Percentiles rank a stretch among this genome's conserved stretches.
phyloP scores from a whole-genome alignment of 2,888 invertebrate species.

The Icerya purchasi region DNA sequence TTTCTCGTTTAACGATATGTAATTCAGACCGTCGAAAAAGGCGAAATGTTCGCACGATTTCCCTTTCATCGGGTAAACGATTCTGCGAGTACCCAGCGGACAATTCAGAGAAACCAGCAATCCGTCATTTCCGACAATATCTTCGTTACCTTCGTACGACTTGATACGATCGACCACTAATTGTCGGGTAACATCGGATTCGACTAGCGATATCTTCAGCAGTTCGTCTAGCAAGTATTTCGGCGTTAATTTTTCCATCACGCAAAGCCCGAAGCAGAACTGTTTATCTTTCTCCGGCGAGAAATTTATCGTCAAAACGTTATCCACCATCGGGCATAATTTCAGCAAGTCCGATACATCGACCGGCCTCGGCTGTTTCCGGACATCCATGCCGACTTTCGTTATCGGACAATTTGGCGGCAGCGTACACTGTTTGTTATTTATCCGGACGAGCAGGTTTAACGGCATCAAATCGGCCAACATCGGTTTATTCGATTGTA shows the following conservation, averaged over 20 bases:
- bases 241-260: slow-evolving; percentile 72
- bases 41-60: slow-evolving; percentile 88
- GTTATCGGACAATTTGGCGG: slow-evolving; percentile 41
- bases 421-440: slow-evolving; percentile 69
- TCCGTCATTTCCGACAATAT: slow-evolving; percentile 49
- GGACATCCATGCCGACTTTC: slow-evolving; percentile 11
- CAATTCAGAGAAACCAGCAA: slow-evolving; percentile 82
- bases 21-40: slow-evolving; percentile 90
- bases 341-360: slow-evolving; percentile 78
- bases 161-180: background rate
- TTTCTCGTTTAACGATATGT: slow-evolving; percentile 93
- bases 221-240: slow-evolving; percentile 43
- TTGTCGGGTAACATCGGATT: background rate
- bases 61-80: slow-evolving; percentile 72
- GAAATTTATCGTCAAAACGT: slow-evolving; percentile 77
- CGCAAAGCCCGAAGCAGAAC: slow-evolving; percentile 64
- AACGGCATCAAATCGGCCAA: slow-evolving; percentile 91
- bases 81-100: slow-evolving; percentile 78
- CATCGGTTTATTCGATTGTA: no score
- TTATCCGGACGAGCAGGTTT: slow-evolving; percentile 74
- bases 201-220: background rate
- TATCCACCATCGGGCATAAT: slow-evolving; percentile 62
- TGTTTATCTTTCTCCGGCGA: slow-evolving; percentile 62
- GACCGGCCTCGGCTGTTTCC: slow-evolving; percentile 53
- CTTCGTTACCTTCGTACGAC: slow-evolving; percentile 31